These are phyloP conservation scores for Epiblema foenella DNA, from an alignment of 2,888 invertebrate species.

Conservation along the genomic window DNA sequence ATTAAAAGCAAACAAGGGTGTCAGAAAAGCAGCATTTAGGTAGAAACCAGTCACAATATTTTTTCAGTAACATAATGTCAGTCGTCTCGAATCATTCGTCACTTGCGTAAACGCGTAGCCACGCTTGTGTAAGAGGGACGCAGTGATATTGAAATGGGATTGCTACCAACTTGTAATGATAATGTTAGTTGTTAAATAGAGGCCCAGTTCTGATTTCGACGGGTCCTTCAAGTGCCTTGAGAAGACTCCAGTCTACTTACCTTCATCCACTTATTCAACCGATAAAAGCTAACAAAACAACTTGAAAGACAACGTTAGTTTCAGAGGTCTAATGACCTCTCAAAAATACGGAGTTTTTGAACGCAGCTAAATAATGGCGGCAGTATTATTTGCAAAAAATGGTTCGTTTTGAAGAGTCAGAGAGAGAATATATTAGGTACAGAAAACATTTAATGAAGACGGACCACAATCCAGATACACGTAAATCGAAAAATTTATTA, in stretches of 20 bases:
- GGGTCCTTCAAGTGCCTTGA: background rate
- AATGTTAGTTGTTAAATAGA: background rate
- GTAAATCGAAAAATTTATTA: too few relatives aligned
- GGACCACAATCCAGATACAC: background rate
- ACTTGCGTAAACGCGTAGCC: background rate
- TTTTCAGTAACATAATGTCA: background rate
- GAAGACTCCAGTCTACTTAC: background rate
- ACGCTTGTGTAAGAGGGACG: background rate
- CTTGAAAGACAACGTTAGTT: constrained; percentile 9
- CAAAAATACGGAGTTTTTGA: background rate
- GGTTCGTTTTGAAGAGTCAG: background rate
- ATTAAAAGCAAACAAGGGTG: background rate
- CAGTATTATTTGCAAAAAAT: constrained; percentile 2
- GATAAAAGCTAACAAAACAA: background rate
- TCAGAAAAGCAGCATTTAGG: background rate
- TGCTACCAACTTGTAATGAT: background rate
- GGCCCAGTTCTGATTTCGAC: background rate
- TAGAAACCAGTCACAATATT: background rate
- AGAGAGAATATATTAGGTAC: background rate
- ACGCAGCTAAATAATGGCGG: background rate
- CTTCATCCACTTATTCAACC: background rate
- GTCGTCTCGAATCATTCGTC: background rate
- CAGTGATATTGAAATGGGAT: background rate
- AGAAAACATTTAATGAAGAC: background rate
- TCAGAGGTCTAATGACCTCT: background rate